Conservation (phyloP, 1,140 invertebrate species). For the Cyrtorhinus lividipennis region DNA sequence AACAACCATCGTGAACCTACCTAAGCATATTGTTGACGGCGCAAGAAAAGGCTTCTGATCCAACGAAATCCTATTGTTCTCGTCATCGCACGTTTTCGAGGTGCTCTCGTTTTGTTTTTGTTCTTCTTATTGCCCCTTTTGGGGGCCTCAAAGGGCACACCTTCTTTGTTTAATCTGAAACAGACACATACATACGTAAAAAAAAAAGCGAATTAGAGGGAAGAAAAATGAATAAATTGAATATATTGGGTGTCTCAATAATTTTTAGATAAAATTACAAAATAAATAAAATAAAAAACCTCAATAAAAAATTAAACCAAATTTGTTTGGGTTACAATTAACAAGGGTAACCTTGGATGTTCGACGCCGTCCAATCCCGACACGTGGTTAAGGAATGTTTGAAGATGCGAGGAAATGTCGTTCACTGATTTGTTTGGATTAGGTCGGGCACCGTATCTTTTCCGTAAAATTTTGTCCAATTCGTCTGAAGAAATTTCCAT, state of each 20-base stretch:
- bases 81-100: constrained; percentile 28
- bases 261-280: too few relatives aligned
- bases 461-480: constrained; percentile 63
- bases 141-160: constrained; percentile 15
- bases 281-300: too few relatives aligned
- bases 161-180: constrained; percentile 17
- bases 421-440: constrained; percentile 16
- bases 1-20: too few relatives aligned
- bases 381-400: constrained; percentile 62
- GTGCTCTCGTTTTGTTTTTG: constrained; percentile 7
- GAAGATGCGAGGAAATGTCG: constrained; percentile 37
- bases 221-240: too few relatives aligned
- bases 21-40: constrained; percentile 59
- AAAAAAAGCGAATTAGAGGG: too few relatives aligned
- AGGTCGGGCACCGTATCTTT: constrained; percentile 47
- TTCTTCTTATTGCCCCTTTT: constrained; percentile 19
- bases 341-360: constrained; percentile 24
- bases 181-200: too few relatives aligned
- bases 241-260: too few relatives aligned
- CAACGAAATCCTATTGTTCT: constrained; percentile 46
- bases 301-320: too few relatives aligned
- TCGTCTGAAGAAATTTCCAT: constrained; percentile 63
- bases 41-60: constrained; percentile 54
- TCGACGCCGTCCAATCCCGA: constrained; percentile 75
- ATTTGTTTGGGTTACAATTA: too few relatives aligned